Conservation (phyloP, 2,797 vertebrate genomes). For the Catharus ustulatus region DNA sequence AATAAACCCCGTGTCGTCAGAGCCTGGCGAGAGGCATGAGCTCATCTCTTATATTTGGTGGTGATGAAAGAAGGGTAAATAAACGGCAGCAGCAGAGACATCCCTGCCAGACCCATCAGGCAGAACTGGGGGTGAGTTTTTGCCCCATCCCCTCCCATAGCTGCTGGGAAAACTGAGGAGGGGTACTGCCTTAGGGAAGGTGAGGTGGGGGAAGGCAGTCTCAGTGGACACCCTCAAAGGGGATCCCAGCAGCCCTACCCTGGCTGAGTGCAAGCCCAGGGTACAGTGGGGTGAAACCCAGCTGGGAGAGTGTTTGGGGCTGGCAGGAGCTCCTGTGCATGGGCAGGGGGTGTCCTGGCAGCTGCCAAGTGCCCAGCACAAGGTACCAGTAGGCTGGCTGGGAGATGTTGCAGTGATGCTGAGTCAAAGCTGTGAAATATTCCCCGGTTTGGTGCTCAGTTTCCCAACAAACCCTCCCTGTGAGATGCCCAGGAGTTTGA, state of each 20-base stretch:
- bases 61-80: constrained; percentile 69
- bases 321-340: background rate
- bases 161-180: background rate
- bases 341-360: background rate
- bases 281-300: background rate
- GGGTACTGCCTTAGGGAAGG: background rate
- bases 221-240: background rate
- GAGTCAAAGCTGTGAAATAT: background rate
- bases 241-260: background rate
- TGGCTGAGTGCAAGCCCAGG: background rate
- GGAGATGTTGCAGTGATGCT: background rate
- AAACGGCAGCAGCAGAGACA: background rate
- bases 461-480: background rate
- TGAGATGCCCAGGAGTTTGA: background rate
- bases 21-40: constrained; percentile 59
- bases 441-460: background rate
- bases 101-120: background rate
- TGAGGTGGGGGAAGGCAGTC: background rate
- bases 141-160: background rate
- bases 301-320: background rate
- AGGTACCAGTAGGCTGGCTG: background rate
- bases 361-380: background rate
- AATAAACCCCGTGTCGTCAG: constrained; percentile 53
- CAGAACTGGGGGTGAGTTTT: background rate
- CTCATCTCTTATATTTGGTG: constrained; percentile 73